These are phyloP conservation scores for Trachymyrmex cornetzi DNA, from an alignment of 1,140 invertebrate species.

Conservation along the genomic window DNA sequence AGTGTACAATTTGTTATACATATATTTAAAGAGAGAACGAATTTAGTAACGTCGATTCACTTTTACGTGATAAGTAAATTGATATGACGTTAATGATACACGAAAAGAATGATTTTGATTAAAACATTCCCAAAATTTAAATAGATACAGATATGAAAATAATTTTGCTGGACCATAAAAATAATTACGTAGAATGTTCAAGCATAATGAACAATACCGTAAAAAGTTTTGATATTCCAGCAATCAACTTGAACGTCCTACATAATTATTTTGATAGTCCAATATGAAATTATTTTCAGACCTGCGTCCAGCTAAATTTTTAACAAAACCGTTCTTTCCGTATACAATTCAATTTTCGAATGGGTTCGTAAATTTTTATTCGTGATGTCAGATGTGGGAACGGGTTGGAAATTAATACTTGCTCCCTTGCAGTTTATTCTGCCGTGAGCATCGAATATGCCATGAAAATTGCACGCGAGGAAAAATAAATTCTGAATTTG, in stretches of 20 bases:
- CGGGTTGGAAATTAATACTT: conserved; percentile 4
- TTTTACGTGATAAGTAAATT: background rate
- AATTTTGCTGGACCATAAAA: no score
- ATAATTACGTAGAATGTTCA: no score
- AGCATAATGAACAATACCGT: no score
- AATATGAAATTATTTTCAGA: no score
- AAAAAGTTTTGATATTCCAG: no score
- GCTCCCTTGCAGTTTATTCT: background rate
- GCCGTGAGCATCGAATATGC: background rate
- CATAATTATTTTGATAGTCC: no score
- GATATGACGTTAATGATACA: background rate
- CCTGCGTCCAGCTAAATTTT: no score
- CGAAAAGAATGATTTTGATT: no score
- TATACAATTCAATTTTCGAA: conserved; percentile 11
- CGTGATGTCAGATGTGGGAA: background rate
- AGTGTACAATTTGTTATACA: background rate
- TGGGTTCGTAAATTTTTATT: conserved; percentile 64
- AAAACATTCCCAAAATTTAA: no score
- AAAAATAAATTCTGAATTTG: conserved; percentile 23
- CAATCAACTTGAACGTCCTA: no score
- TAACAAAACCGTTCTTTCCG: no score
- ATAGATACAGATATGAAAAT: no score
- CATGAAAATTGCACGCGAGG: conserved; percentile 1
- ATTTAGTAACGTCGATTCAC: background rate
- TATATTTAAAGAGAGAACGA: background rate